These are phyloP conservation scores for Cinara cedri DNA, from an alignment of 2,888 invertebrate genomes.

Conservation along the genomic window DNA sequence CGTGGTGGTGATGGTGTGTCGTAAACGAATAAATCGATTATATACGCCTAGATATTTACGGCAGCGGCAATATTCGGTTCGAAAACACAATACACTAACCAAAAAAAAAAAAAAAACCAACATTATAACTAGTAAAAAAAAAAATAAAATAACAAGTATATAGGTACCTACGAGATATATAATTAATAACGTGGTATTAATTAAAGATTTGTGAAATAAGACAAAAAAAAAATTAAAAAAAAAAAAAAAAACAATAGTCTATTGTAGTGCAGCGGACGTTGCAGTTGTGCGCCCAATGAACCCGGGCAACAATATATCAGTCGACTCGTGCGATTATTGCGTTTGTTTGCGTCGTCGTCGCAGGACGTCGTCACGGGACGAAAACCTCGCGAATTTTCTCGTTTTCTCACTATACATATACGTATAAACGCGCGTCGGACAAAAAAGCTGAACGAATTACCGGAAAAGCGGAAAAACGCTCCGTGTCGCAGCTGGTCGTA, in stretches of 20 bases:
- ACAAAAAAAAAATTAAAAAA: constrained; percentile 7
- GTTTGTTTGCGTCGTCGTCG: neutral
- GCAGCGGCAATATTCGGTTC: neutral
- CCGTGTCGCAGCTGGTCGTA: neutral
- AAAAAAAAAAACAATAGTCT: constrained; percentile 25
- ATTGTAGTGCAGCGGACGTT: constrained; percentile 4
- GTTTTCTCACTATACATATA: too few species aligned
- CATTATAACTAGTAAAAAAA: too few species aligned
- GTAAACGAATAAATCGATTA: constrained; percentile 1
- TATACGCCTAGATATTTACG: constrained; percentile 1
- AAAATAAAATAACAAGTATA: neutral
- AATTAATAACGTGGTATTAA: constrained; percentile 40
- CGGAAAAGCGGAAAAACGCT: constrained; percentile 20
- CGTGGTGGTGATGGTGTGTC: too few species aligned
- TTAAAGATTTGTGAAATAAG: constrained; percentile 31
- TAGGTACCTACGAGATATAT: constrained; percentile 30
- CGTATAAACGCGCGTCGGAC: neutral
- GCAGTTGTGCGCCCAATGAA: constrained; percentile 10
- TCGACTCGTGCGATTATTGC: neutral
- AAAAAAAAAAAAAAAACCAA: too few species aligned
- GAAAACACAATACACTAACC: neutral
- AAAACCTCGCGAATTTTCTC: constrained; percentile 2
- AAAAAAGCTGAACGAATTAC: neutral
- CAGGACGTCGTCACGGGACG: neutral
- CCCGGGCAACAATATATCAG: too few species aligned